Conservation (phyloP, 2,113 vertebrate species). For the Pogonocichla stellata region DNA sequence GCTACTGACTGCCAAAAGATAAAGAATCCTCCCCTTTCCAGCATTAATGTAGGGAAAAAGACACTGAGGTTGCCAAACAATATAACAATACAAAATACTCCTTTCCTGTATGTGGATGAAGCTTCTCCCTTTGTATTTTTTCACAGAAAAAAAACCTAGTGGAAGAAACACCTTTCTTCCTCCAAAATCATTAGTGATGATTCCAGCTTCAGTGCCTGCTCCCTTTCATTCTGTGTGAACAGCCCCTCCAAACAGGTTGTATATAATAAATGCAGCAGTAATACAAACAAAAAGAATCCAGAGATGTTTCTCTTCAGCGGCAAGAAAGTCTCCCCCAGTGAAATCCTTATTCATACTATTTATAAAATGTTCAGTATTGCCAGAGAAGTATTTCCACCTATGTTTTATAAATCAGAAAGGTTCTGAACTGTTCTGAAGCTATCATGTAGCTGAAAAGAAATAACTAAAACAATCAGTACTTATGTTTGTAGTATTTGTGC, state of each 20-base stretch:
- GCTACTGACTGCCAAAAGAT: background rate
- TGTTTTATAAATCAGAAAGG: background rate
- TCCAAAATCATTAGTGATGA: background rate
- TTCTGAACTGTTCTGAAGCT: background rate
- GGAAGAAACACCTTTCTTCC: background rate
- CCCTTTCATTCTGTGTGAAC: fast-evolving
- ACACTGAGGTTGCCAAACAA: background rate
- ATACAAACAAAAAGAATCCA: background rate
- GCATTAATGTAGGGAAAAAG: background rate
- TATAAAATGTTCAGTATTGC: background rate
- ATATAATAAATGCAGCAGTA: background rate
- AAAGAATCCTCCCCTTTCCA: background rate
- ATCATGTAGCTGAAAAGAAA: background rate
- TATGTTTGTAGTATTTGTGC: background rate
- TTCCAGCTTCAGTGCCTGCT: background rate
- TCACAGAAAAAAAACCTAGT: background rate
- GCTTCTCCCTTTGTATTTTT: background rate
- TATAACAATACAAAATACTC: background rate
- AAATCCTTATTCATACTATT: background rate
- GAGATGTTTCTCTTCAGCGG: background rate
- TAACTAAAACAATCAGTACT: background rate
- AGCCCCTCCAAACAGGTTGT: background rate
- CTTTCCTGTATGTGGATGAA: background rate
- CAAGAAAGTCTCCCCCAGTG: background rate
- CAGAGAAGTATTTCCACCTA: background rate